Base-by-base conservation (phyloP, 2,888 invertebrate genomes). In the Colletes collaris region DNA sequence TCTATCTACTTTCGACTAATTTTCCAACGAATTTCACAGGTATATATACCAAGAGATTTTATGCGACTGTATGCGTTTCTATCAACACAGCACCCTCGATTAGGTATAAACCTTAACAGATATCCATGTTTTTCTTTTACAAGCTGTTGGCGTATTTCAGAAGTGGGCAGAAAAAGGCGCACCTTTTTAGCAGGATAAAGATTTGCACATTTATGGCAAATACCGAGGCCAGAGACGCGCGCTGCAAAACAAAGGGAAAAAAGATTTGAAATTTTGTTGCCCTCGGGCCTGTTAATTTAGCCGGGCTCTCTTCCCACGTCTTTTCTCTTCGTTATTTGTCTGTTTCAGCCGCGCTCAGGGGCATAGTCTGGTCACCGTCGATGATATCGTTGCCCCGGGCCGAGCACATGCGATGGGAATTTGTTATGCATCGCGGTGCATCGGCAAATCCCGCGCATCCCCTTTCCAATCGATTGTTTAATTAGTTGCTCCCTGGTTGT, bases 311-410 rank as follows among this genome's bases (percentile, higher is more conserved):
- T 2, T 44, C 52, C 37, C 53, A 16, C 27, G 69, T 74, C 68
- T 70, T 73, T 74, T 53, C 74, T 66, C 77, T 37, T 58, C 77
- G 77, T 77, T 78, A 78, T 75, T 75, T 65, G 72, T 56, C 74
- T 40, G 62, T 62, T 70, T 53, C 70, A 35, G 53, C 52, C 16
- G 6, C 62, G 50, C 44, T 59, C 59, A 60, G 44, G 62, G 37
- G 66, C n/a, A 49, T 59, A 52, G 5, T 46, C 58, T 55, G 62
- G 66, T 67, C 76, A 52, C 19, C 16, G 53, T 44, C 64, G 59
- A 71, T 55, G 64, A 72, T 79, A 79, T 77, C 66, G 71, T 63
- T 50, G 77, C 56, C 64, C 19, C 63, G 19, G 27, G 71, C 11
- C 2, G 44, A 46, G 64, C 50, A 40, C 77, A 37, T 46, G 55